These are phyloP conservation scores for Pristis pectinata DNA, from an alignment of 2,797 vertebrate genomes.

Conservation along the genomic window DNA sequence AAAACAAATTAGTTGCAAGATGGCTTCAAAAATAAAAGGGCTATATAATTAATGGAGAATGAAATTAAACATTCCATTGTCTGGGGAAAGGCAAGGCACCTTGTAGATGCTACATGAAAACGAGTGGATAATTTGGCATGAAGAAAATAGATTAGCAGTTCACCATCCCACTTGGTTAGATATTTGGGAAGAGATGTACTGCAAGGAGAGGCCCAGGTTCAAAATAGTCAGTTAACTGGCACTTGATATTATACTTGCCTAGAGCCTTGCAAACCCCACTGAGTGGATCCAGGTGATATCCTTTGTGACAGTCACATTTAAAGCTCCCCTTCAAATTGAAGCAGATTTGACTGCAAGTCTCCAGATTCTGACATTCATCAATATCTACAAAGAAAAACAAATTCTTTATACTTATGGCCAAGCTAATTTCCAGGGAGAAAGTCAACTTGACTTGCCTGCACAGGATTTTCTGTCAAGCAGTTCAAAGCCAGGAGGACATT, in stretches of 20 bases:
- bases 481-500: slow-evolving; percentile 56
- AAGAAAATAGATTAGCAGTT: not conserved
- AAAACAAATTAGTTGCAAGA: not conserved
- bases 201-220: not conserved
- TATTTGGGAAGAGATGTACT: not conserved
- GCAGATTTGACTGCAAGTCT: slow-evolving; percentile 64
- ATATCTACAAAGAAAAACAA: slow-evolving; percentile 49
- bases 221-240: not conserved
- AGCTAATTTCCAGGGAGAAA: not conserved
- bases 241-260: slow-evolving; percentile 43
- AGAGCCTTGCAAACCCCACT: slow-evolving; percentile 59
- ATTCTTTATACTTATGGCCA: not conserved
- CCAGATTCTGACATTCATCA: slow-evolving; percentile 61
- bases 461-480: slow-evolving; percentile 64
- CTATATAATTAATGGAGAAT: not conserved
- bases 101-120: not conserved
- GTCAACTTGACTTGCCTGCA: slow-evolving; percentile 34
- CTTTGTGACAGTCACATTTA: slow-evolving; percentile 59
- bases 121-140: not conserved
- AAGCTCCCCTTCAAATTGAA: slow-evolving; percentile 62
- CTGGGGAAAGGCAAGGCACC: not conserved
- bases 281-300: slow-evolving; percentile 58
- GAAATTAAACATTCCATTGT: not conserved
- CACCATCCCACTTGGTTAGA: not conserved
- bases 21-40: not conserved